These are phyloP conservation scores for Nothocercus nigrocapillus DNA, from an alignment of 2,113 vertebrate genomes.

Conservation along the genomic window DNA sequence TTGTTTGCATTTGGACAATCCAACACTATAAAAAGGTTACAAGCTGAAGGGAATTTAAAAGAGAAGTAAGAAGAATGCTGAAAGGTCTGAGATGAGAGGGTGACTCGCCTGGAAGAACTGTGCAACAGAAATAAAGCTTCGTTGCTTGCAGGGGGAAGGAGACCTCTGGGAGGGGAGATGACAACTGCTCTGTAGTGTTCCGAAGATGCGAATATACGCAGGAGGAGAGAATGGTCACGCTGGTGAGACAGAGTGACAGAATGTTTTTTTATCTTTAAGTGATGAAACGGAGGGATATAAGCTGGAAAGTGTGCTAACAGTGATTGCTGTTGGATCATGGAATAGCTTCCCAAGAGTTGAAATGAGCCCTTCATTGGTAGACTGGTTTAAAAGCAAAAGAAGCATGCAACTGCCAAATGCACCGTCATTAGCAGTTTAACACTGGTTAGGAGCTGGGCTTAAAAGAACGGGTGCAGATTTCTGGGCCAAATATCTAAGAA, in stretches of 20 bases:
- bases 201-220: not conserved
- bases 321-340: not conserved
- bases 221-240: not conserved
- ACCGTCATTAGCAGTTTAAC: not conserved
- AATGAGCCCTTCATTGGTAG: not conserved
- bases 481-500: not conserved
- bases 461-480: not conserved
- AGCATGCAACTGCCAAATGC: not conserved
- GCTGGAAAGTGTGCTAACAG: not conserved
- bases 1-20: not conserved
- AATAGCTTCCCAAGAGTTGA: not conserved
- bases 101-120: conserved; percentile 15
- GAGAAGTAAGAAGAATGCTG: not conserved
- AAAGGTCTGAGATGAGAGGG: not conserved
- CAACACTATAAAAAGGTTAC: not conserved
- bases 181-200: not conserved
- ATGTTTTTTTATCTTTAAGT: conserved; percentile 1
- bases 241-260: not conserved
- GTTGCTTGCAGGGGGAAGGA: not conserved
- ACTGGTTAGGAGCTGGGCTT: not conserved
- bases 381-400: not conserved
- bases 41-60: not conserved
- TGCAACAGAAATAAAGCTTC: not conserved
- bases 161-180: not conserved
- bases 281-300: not conserved